Base-by-base conservation (phyloP, 1,140 invertebrate species). In the Drosophila chauvacae region DNA sequence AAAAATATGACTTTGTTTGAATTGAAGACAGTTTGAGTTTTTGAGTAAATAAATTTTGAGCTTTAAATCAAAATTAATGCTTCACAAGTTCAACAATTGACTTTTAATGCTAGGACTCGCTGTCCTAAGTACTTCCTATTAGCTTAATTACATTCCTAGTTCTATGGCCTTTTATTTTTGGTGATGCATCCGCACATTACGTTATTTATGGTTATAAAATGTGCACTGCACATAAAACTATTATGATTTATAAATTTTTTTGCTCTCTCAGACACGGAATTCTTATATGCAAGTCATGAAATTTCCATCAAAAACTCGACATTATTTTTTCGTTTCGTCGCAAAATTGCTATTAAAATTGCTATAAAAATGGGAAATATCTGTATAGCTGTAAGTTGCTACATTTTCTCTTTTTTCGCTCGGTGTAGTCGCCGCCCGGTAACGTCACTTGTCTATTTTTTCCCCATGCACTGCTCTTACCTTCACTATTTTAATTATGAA, bases 371-470 rank as follows among this genome's bases (percentile, higher is more conserved):
- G 37, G 18, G 18, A 10, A 42, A 30, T 16, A 59, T 59, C 51
- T 7, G 14, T 9, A 37, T 37, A 13, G 4, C 33, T 77, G 63
- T 69, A 61, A 77, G 62, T 45, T 57, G 14, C 16, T 47, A 10
- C 39, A 63, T 23, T 60, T 47, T 56, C 28, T 44, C 44, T 35
- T 59, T 59, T 74, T 77, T 63, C 47, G 56, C 4, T 18, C 13
- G 60, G 81, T 85, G 77, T 51, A 18, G 30, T 74, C 13, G 14
- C 20, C 44, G 11, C 26, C 39, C 44, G 41, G 77, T 80, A 74
- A 66, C 83, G 84, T 87, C 85, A 84, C 58, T 65, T 26, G 58
- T 84, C 60, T 88, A 88, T 88, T 88, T 88, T 77, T 77, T 68
- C 47, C 55, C 55, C 56, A 16, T 85, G 78, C 63, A 75, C 59